Conservation (phyloP, 1,140 invertebrate species). For the Stegodyphus mimosarum region DNA sequence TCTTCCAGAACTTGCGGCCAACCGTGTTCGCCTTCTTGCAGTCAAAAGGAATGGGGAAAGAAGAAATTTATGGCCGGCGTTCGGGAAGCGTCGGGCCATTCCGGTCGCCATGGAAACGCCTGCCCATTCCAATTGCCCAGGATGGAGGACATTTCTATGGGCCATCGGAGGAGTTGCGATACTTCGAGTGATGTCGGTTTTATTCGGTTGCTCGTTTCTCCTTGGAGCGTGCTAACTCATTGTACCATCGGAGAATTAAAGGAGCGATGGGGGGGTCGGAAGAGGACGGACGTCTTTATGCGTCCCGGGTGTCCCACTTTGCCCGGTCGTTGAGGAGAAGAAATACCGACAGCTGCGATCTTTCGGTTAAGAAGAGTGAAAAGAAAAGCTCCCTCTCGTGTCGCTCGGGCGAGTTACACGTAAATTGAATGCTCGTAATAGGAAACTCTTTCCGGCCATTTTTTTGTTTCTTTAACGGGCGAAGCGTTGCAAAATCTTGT, state of each 20-base stretch:
- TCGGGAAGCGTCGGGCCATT: conserved; percentile 9
- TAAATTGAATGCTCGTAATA: conserved; percentile 50
- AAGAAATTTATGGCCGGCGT: conserved; percentile 34
- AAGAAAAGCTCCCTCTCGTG: background rate
- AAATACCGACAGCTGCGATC: conserved; percentile 48
- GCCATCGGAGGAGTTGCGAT: conserved; percentile 30
- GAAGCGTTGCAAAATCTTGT: conserved; percentile 5
- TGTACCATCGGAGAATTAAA: conserved; percentile 38
- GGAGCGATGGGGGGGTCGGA: background rate
- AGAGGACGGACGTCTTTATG: conserved; percentile 37
- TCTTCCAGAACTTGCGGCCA: conserved; percentile 46
- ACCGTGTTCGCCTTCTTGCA: conserved; percentile 25
- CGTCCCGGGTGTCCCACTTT: conserved; percentile 38
- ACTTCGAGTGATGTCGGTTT: conserved; percentile 48
- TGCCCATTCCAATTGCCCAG: conserved; percentile 3
- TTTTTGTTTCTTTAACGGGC: background rate
- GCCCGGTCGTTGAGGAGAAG: conserved; percentile 22
- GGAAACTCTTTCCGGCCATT: conserved; percentile 5
- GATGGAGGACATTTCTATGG: conserved; percentile 38
- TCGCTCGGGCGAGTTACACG: conserved; percentile 33
- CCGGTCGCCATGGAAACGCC: conserved; percentile 40
- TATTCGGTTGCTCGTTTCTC: conserved; percentile 27
- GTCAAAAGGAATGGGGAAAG: conserved; percentile 1
- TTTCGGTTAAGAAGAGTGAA: conserved; percentile 17
- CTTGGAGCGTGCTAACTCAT: conserved; percentile 29